Evolutionary conservation across 2,113 vertebrate genomes (phyloP), one percentile per base, ranked within the genome.

Genomic region (Craseonycteris thonglongyai): DNA sequence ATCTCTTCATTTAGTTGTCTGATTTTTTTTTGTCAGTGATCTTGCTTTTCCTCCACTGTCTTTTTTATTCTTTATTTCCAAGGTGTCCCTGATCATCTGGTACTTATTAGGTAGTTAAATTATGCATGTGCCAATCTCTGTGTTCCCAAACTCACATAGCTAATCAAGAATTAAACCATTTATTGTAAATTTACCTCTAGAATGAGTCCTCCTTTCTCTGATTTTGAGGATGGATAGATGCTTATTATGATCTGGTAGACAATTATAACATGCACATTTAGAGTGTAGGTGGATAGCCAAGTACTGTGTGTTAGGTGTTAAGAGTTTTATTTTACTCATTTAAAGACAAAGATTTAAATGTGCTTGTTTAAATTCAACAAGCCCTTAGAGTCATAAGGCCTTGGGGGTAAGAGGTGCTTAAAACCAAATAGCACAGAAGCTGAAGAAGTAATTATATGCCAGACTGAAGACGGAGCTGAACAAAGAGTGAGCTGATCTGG

Each of bases 311-410:
- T 96, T 92, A 91, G 95, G 76, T 93, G 76, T 96, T 96, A 97
- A 93, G 96, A 95, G 59, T 97, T 97, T 94, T 96, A 96, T 97
- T 97, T 97, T 93, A 94, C 38, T 88, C 72, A 49, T 97, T 98
- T 97, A 94, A 98, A 98, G 95, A 93, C 90, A 98, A 97, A 96
- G 95, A 94, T 97, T 94, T 90, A 91, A 97, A 97, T 96, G 94
- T 78, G 54, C 92, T 97, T 97, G 61, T 98, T 97, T 97, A 97
- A 97, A 97, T 97, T 98, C 95, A 96, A 88, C 93, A 97, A 95
- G 80, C 96, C 96, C 95, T 97, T 94, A 90, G 6, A 97, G 72
- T 86, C 90, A 83, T 72, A 94, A 94, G 91, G 96, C 95, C 87
- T 97, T 97, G 74, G 87, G 88, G 84, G 85, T 97, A 95, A 95